Conservation (phyloP, 2,113 vertebrate species). For the Datnioides undecimradiatus region DNA sequence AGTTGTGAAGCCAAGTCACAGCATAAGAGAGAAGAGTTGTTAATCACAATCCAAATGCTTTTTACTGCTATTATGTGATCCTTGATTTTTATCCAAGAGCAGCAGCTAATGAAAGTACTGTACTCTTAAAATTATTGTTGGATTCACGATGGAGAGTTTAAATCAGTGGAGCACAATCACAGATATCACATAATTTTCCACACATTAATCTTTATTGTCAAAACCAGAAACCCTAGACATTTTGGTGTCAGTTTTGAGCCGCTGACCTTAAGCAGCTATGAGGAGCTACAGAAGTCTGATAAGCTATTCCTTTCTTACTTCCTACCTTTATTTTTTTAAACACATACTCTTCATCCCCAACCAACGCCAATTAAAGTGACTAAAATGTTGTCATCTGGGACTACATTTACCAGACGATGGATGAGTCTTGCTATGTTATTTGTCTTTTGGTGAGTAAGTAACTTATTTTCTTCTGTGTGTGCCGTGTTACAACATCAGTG, state of each 20-base stretch:
- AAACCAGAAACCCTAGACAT: too few species aligned
- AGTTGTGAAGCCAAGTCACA: background rate
- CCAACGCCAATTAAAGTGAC: background rate
- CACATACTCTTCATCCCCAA: background rate
- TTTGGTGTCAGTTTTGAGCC: too few species aligned
- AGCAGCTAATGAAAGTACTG: background rate
- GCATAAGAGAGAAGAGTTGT: background rate
- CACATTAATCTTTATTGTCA: background rate
- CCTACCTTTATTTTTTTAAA: background rate
- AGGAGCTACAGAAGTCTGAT: background rate
- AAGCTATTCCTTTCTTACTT: background rate
- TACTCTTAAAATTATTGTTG: too few species aligned
- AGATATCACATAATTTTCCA: too few species aligned
- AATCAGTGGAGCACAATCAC: too few species aligned
- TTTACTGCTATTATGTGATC: background rate
- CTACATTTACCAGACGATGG: background rate
- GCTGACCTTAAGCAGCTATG: background rate
- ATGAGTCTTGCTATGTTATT: background rate
- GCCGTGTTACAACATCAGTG: slow-evolving; percentile 36
- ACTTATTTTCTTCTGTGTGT: slow-evolving; percentile 26
- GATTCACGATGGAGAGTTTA: too few species aligned
- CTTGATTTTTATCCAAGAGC: background rate
- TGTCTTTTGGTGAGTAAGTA: background rate
- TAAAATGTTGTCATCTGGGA: background rate
- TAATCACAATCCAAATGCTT: background rate